Evolutionary conservation across 2,113 vertebrate species (phyloP).

Genomic region (Origma solitaria): DNA sequence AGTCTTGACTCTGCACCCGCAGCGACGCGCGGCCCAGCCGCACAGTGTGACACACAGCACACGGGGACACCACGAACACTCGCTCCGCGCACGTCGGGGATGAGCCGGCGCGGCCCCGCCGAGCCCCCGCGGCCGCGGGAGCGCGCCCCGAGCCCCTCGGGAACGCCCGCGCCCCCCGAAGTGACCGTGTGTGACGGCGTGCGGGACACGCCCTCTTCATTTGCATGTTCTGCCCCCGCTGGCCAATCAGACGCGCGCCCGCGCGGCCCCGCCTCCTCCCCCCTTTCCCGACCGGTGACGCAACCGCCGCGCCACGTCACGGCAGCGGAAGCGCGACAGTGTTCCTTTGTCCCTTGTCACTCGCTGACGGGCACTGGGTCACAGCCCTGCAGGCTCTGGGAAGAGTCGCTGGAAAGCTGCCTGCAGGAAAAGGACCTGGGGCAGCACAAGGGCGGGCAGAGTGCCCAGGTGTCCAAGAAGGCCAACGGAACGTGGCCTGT

Average conservation of each 20-base stretch:
- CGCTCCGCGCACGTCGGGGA: too few species aligned
- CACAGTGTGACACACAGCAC: too few species aligned
- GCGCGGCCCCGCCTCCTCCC: not conserved
- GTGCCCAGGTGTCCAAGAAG: not conserved
- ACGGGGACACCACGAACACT: too few species aligned
- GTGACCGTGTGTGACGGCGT: too few species aligned
- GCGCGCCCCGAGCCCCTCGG: too few species aligned
- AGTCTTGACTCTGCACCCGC: too few species aligned
- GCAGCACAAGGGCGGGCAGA: not conserved
- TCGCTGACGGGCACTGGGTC: not conserved
- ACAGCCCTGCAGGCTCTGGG: not conserved
- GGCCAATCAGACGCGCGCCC: not conserved
- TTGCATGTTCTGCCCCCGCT: rapidly evolving
- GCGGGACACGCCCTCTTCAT: not conserved
- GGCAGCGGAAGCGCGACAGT: too few species aligned
- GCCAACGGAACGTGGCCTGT: not conserved
- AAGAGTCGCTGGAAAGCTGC: not conserved
- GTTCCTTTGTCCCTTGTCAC: not conserved
- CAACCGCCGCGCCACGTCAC: not conserved
- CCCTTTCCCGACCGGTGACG: not conserved
- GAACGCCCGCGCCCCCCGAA: too few species aligned
- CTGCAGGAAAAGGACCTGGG: not conserved
- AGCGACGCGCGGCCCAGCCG: too few species aligned
- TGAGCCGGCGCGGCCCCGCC: too few species aligned
- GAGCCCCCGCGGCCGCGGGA: too few species aligned